A percentile compares a stretch with the other conserved stretches of the same genome.
phyloP scores from a whole-genome alignment of 2,888 invertebrate species.

The Phengaris alcon region DNA sequence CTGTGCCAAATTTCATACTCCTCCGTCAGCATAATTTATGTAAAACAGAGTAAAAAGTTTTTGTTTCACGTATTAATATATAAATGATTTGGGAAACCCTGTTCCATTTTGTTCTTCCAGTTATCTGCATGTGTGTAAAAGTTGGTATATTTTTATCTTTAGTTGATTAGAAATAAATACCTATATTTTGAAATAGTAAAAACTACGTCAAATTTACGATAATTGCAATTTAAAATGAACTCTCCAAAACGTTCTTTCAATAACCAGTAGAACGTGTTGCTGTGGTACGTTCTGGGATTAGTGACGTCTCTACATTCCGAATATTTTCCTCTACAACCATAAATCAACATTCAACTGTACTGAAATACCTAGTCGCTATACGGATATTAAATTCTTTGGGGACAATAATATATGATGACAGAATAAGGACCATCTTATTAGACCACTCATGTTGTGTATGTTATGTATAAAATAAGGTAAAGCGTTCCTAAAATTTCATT shows the following conservation, averaged over 20 bases:
- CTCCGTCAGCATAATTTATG: too few relatives aligned
- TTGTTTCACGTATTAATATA: too few relatives aligned
- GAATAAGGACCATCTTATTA: not conserved
- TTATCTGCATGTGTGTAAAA: too few relatives aligned
- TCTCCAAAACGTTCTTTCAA: not conserved
- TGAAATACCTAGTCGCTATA: not conserved
- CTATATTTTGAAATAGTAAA: not conserved
- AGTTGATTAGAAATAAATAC: too few relatives aligned
- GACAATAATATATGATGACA: not conserved
- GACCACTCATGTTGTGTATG: not conserved
- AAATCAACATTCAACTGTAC: not conserved
- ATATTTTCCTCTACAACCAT: not conserved
- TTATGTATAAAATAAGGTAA: too few relatives aligned
- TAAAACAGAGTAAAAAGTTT: too few relatives aligned
- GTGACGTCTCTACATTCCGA: constrained; percentile 19
- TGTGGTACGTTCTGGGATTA: constrained; percentile 3
- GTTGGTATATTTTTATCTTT: too few relatives aligned
- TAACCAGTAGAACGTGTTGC: constrained; percentile 20
- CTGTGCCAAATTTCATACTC: too few relatives aligned
- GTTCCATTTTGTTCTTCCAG: too few relatives aligned
- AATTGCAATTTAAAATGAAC: not conserved
- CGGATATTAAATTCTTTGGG: constrained; percentile 14
- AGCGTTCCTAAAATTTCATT: too few relatives aligned
- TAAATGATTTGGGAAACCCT: too few relatives aligned
- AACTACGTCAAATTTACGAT: not conserved